Evolutionary conservation across 2,113 vertebrate genomes (phyloP), one percentile per base, ranked within the genome.

Genomic region (Fulmarus glacialis): DNA sequence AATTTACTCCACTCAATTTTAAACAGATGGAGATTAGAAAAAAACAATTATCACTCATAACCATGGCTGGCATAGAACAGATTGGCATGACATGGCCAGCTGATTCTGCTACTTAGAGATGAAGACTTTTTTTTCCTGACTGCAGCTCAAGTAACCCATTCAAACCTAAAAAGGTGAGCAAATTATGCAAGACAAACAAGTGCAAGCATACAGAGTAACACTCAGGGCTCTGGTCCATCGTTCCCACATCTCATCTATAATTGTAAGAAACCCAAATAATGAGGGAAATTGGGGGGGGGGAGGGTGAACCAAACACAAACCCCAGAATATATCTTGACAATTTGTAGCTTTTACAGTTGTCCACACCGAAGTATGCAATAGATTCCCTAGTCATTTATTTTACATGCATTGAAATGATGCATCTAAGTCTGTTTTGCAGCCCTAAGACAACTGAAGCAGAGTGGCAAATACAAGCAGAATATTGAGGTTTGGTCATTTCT

Each of bases 41-140:
- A 83, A 94, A 59, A 5, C 27, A 86, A 56, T 95, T 93, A 92
- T 87, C 82, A 62, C 74, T 92, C 74, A 53, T 87, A 85, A 81
- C 75, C 36, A 53, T 62, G 82, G 12, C 53, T 92, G 67, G 64
- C 58, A 77, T 22, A 80, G 79, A 86, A 92, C 86, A 93, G 89
- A 77, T 58, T 92, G 91, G 21, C 13, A 71, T 95, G 82, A 70
- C 45, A 93, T 48, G 85, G 62, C 16, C 79, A 93, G 73, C 83
- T 52, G 63, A 92, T 95, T 90, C 67, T 64, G 30, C 66, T 70
- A 27, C 67, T 86, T 72, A 56, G 24, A 88, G 53, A 82, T 47
- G 38, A 86, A 21, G 79, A 64, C 27, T 7, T 50, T 71, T 67
- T 84, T 87, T 82, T 47, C 17, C 47, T 66, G 8, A 86, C 34